Conservation (phyloP, 2,797 vertebrate species). For the Mallotus villosus region DNA sequence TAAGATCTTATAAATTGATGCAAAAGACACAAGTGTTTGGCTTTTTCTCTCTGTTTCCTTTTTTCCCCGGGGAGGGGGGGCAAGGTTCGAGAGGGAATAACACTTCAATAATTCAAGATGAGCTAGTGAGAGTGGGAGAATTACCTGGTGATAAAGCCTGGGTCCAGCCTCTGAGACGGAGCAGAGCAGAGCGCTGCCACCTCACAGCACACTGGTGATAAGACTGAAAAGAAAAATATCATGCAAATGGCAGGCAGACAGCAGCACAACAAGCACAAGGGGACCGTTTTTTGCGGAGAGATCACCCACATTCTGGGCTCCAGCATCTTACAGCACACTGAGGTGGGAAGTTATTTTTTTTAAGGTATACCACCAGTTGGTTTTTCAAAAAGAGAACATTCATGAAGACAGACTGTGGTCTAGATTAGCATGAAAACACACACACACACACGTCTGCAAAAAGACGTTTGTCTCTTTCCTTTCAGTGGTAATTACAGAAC, state of each 20-base stretch:
- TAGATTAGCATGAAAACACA: conserved; percentile 38
- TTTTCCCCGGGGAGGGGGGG: conserved; percentile 25
- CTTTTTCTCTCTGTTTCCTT: conserved; percentile 27
- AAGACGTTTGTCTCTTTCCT: conserved; percentile 37
- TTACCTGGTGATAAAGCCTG: conserved; percentile 73
- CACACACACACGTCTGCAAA: conserved; percentile 41
- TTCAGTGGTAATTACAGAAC: conserved; percentile 21
- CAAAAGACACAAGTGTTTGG: conserved; percentile 32
- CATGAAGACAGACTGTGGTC: conserved; percentile 54
- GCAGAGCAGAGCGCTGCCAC: conserved; percentile 65
- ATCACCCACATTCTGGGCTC: conserved; percentile 68
- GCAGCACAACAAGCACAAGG: conserved; percentile 75
- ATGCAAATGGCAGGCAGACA: conserved; percentile 77
- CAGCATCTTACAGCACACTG: conserved; percentile 67
- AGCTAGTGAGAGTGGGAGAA: conserved; percentile 73
- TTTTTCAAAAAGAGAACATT: conserved; percentile 51
- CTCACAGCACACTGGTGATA: conserved; percentile 73
- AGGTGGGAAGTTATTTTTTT: conserved; percentile 57
- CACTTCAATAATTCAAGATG: conserved; percentile 76
- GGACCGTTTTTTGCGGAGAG: conserved; percentile 61
- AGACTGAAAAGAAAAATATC: conserved; percentile 76
- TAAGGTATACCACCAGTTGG: conserved; percentile 55
- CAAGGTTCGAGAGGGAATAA: conserved; percentile 53
- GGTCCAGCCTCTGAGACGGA: conserved; percentile 75
- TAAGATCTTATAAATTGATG: conserved; percentile 48